Evolutionary conservation across 1,140 invertebrate species (phyloP).

Genomic region (Drosophila cardini): DNA sequence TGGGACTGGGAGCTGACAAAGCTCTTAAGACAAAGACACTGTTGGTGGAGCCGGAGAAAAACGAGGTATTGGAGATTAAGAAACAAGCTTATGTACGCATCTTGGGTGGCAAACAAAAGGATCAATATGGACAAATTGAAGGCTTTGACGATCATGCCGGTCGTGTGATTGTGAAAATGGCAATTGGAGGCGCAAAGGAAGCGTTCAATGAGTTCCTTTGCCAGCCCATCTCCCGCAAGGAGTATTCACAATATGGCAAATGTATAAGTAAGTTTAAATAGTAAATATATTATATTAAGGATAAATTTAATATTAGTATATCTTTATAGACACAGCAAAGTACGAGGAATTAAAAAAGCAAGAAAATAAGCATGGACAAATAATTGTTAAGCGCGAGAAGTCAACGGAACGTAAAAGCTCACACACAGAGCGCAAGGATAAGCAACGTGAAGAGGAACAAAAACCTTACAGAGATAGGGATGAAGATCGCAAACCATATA

Average conservation of each 20-base stretch:
- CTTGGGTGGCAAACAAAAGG: conserved; percentile 89
- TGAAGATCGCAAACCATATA: conserved; percentile 32
- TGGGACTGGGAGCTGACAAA: conserved; percentile 95
- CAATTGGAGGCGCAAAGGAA: conserved; percentile 88
- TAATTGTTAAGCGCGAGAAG: conserved; percentile 63
- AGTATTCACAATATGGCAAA: conserved; percentile 92
- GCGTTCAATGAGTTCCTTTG: conserved; percentile 92
- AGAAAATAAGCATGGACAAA: conserved; percentile 84
- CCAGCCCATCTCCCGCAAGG: conserved; percentile 90
- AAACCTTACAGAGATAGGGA: conserved; percentile 17
- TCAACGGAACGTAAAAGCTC: conserved; percentile 10
- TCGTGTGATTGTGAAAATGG: conserved; percentile 91
- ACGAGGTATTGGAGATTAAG: conserved; percentile 88
- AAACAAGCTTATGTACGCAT: conserved; percentile 90
- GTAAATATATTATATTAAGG: too few relatives aligned
- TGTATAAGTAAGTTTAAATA: conserved; percentile 88
- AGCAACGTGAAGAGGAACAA: conserved; percentile 30
- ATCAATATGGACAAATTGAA: conserved; percentile 93
- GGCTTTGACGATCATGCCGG: conserved; percentile 94
- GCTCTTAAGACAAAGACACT: conserved; percentile 85
- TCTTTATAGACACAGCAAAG: conserved; percentile 87
- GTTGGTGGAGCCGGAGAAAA: conserved; percentile 84
- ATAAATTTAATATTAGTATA: too few relatives aligned
- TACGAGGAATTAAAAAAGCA: conserved; percentile 89
- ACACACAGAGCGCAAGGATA: conserved; percentile 26